Evolutionary conservation across 2,797 vertebrate species (phyloP).

Genomic region (Dendrocincla tyrannina): DNA sequence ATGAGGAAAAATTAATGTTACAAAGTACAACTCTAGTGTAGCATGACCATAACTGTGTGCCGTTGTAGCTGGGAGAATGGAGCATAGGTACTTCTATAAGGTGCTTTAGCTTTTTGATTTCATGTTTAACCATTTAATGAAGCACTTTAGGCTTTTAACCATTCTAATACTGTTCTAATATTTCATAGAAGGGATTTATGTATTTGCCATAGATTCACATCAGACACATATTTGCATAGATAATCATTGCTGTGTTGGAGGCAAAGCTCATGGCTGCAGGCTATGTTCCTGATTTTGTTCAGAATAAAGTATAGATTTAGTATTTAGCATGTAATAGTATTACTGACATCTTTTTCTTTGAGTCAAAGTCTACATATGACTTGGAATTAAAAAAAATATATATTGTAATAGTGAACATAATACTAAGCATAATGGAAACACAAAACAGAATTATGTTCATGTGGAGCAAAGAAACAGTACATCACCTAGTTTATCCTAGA

Average conservation of each 20-base stretch:
- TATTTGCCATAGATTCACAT: not conserved
- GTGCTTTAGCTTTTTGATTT: not conserved
- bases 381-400: not conserved
- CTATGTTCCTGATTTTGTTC: not conserved
- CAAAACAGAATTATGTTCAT: not conserved
- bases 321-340: not conserved
- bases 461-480: not conserved
- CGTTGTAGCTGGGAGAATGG: not conserved
- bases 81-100: not conserved
- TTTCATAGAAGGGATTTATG: not conserved
- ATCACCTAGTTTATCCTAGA: fast-evolving
- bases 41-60: not conserved
- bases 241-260: not conserved
- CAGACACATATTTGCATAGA: not conserved
- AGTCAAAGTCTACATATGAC: not conserved
- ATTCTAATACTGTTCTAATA: not conserved
- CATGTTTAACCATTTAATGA: not conserved
- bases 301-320: not conserved
- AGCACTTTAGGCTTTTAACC: not conserved
- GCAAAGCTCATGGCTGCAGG: not conserved
- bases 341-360: not conserved
- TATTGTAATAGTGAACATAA: not conserved
- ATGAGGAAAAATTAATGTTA: not conserved
- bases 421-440: not conserved
- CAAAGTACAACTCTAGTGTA: not conserved